A percentile compares a stretch with the other conserved stretches of the same genome.
Evolutionary conservation across 2,888 invertebrate genomes (phyloP).

Genomic region (Drosophila anomelani): DNA sequence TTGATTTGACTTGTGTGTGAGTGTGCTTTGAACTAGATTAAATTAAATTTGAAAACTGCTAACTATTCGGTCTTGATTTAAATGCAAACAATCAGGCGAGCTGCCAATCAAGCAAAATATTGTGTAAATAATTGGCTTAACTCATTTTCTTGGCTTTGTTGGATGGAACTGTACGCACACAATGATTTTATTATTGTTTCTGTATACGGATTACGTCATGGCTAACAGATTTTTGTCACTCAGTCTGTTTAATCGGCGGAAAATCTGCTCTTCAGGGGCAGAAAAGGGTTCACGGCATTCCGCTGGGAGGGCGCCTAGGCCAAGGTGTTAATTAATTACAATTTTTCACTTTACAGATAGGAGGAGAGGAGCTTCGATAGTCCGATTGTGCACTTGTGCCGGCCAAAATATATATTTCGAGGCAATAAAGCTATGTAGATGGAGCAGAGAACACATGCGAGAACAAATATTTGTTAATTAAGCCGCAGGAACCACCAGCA

Average conservation of each 20-base stretch:
- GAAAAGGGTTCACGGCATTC: conserved; percentile 24
- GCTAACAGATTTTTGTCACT: conserved; percentile 10
- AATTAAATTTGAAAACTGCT: conserved; percentile 13
- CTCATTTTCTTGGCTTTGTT: conserved; percentile 29
- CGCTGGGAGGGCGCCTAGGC: conserved; percentile 8
- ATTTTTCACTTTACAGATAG: background rate
- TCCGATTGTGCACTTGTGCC: conserved; percentile 19
- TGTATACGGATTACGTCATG: conserved; percentile 24
- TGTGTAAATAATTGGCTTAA: conserved; percentile 44
- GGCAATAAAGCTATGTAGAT: conserved; percentile 37
- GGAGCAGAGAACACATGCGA: conserved; percentile 32
- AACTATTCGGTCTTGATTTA: conserved; percentile 32
- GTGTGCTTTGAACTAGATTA: conserved; percentile 16
- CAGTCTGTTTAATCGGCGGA: background rate
- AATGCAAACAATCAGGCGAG: conserved; percentile 36
- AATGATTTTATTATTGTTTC: conserved; percentile 27
- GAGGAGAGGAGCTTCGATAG: background rate
- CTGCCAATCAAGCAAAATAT: conserved; percentile 39
- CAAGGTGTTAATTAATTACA: conserved; percentile 36
- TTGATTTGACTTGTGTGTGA: conserved; percentile 1
- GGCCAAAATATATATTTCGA: conserved; percentile 15
- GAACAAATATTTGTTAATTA: conserved; percentile 49
- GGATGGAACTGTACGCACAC: conserved; percentile 9
- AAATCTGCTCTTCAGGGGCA: background rate
- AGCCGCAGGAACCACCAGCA: conserved; percentile 29